phyloP scores from a whole-genome alignment of 2,113 vertebrate genomes.

The Tenebrosternarchus preto region DNA sequence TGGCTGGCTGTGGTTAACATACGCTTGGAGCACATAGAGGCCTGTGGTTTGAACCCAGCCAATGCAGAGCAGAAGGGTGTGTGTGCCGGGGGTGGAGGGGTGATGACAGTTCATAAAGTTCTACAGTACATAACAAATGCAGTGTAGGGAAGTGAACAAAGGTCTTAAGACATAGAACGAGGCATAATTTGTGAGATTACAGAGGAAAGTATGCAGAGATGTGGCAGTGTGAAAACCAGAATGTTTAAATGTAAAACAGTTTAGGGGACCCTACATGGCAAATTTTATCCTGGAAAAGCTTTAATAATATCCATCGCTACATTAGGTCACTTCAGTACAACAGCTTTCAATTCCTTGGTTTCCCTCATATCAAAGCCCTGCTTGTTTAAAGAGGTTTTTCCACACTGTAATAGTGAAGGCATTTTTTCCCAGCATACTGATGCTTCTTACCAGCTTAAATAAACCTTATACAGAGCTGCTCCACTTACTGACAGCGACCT shows the following conservation, averaged over 20 bases:
- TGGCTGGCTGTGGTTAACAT: conserved; percentile 29
- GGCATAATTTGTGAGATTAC: conserved; percentile 30
- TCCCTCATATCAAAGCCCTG: background rate
- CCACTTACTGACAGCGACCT: conserved; percentile 38
- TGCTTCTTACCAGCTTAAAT: background rate
- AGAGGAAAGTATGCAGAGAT: background rate
- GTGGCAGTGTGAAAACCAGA: background rate
- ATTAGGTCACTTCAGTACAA: background rate
- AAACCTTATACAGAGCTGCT: conserved; percentile 5
- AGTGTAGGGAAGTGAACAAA: conserved; percentile 25
- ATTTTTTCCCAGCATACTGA: no score
- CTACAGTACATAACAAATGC: conserved; percentile 34
- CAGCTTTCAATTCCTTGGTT: background rate
- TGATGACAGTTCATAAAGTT: conserved; percentile 53
- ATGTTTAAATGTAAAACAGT: background rate
- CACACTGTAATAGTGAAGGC: no score
- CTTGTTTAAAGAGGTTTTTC: no score
- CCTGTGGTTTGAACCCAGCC: conserved; percentile 43
- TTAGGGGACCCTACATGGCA: no score
- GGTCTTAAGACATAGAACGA: conserved; percentile 2
- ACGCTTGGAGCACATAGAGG: conserved; percentile 39
- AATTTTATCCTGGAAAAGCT: no score
- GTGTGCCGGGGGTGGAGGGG: background rate
- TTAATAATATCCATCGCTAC: background rate
- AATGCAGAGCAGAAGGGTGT: conserved; percentile 16